Base-by-base conservation (phyloP, 2,888 invertebrate species). In the Hipparchia semele region DNA sequence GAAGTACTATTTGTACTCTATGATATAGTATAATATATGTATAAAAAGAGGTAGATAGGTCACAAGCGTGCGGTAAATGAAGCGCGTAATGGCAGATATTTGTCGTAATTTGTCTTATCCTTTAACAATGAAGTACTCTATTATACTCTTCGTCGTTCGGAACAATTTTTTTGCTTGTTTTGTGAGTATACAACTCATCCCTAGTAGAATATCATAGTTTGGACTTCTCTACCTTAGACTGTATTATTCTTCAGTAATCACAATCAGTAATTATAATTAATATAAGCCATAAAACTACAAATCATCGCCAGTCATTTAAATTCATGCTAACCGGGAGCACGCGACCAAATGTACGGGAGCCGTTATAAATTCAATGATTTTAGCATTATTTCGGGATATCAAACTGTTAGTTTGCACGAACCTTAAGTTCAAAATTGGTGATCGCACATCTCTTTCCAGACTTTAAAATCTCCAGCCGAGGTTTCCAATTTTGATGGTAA, bases 341-440 rank as follows among this genome's bases (percentile, higher is more conserved):
- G 75, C 73, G 54, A 76, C 65, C 58, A 61, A 65, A 75, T 56
- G 51, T 49, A 73, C 72, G 51, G 71, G 71, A 64, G 58, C 69
- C 54, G 70, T 68, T 76, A 72, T 70, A 70, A 76, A 73, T 73
- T 74, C 72, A 69, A 77, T 70, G 75, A 71, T 69, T 74, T 79
- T 78, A 76, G 84, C 84, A 87, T 88, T 85, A 88, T 84, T 86
- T 85, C 74, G 80, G 83, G 75, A 80, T 75, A 61, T 76, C 68
- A 82, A 87, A 87, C 83, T 83, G 87, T 85, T 82, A 75, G 79
- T 78, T 82, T 79, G 80, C 90, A 90, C 90, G 90, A 76, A 87
- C 53, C 39, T 13, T 58, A 58, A 10, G 39, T 60, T 33, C 10
- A 13, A 8, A 8, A 23, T 8, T 58, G 13, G 7, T 23, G 58